phyloP scores from a whole-genome alignment of 2,113 vertebrate species.

The Malurus elegans region DNA sequence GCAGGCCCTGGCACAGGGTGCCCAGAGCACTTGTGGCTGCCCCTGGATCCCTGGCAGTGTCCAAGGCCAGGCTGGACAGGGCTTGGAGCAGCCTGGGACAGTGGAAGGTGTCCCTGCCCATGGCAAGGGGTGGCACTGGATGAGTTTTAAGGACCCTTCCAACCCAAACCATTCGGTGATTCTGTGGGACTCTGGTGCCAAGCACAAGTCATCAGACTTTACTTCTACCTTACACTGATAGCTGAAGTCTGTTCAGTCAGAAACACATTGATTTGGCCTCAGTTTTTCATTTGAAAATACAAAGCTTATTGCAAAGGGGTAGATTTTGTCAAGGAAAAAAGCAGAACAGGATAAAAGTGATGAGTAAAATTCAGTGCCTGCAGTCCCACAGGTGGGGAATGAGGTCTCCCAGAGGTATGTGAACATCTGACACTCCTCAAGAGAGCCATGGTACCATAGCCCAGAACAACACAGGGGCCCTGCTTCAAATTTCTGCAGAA shows the following conservation, averaged over 20 bases:
- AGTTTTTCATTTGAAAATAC: background rate
- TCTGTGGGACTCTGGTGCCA: background rate
- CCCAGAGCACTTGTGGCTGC: background rate
- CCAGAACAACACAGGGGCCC: background rate
- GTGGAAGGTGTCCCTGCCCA: background rate
- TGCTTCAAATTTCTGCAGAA: background rate
- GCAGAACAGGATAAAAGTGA: background rate
- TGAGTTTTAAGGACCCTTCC: background rate
- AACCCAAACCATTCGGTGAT: background rate
- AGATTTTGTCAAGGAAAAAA: background rate
- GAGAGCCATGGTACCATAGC: background rate
- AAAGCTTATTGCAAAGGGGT: background rate
- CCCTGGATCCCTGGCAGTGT: accelerated
- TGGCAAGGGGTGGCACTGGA: background rate
- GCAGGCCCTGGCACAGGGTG: background rate
- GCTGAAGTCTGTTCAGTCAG: background rate
- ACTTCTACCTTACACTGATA: background rate
- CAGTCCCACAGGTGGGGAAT: background rate
- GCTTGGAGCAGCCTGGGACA: accelerated
- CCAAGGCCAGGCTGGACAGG: accelerated
- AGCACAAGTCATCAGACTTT: background rate
- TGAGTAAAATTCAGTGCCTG: background rate
- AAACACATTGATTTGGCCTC: background rate
- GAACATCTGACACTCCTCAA: background rate
- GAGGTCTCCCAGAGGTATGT: background rate